Base-by-base conservation (phyloP, 2,797 vertebrate genomes). In the Buphagus erythrorhynchus region DNA sequence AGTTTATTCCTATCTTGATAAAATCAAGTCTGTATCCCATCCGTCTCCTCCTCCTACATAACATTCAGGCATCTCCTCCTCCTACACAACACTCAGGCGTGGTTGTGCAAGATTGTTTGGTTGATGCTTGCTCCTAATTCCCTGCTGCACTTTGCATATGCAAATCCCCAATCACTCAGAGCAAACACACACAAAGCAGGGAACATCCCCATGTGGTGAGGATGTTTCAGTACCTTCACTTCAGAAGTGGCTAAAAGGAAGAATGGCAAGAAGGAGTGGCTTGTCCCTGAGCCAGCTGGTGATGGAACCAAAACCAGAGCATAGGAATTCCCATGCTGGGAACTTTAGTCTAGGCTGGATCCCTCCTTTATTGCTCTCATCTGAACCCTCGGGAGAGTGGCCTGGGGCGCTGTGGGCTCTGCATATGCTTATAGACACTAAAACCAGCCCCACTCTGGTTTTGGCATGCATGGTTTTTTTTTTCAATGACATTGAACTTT, bases 401-500 rank as follows among this genome's bases (percentile, higher is more conserved):
- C 17, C n/a, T 21, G 69, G 51, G 51, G 31, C 4, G 1, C 6
- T 28, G 25, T 61, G 26, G 33, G 48, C 59, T 90, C 92, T 65
- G 35, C n/a, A 8, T 4, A 2, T 7, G 63, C 10, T 58, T 38
- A 20, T 9, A 20, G n/a, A 29, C 68, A 67, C 21, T 49, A 58
- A 66, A 75, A 68, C 6, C 52, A 55, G 28, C 29, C 52, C 19
- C 0, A 0, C 16, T 73, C 74, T 65, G 57, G 2, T 58, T 79
- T 88, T 55, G 40, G 38, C 38, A 19, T 46, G 68, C 55, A 16
- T n/a, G 7, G n/a, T n/a, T n/a, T 0, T 12, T 57, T 83, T 85
- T 83, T 86, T 46, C 66, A 57, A 1, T 66, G 88, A 87, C 86
- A 65, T 59, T 95, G 95, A 94, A 87, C 85, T 93, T 86, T 58